phyloP scores from a whole-genome alignment of 2,113 vertebrate genomes.

The Lepus americanus region DNA sequence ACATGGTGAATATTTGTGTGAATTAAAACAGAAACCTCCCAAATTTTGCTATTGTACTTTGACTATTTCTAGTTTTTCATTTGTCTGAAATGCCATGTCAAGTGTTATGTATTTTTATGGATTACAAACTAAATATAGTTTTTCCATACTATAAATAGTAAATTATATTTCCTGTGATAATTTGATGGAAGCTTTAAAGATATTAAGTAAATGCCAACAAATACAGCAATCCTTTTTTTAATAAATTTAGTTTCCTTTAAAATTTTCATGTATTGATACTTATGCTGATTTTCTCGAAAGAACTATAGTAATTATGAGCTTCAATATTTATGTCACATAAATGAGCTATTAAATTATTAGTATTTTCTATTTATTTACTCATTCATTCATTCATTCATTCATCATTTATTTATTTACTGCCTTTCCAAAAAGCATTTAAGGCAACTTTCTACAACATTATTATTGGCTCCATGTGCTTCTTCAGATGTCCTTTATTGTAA shows the following conservation, averaged over 20 bases:
- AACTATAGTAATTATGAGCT: constrained; percentile 2
- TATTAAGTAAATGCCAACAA: constrained; percentile 41
- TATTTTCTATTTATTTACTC: constrained; percentile 52
- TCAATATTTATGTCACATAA: not conserved
- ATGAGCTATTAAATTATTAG: constrained; percentile 26
- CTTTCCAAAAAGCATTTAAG: constrained; percentile 82
- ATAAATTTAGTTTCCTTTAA: constrained; percentile 24
- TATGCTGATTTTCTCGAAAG: constrained; percentile 25
- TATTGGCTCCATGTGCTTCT: constrained; percentile 76
- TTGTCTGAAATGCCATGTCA: not conserved
- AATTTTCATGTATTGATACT: constrained; percentile 10
- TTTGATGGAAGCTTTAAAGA: not conserved
- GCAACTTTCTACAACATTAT: constrained; percentile 72
- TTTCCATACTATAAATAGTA: not conserved
- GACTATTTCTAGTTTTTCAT: constrained; percentile 24
- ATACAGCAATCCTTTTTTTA: constrained; percentile 30
- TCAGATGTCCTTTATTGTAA: constrained; percentile 75
- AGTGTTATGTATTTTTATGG: constrained; percentile 26
- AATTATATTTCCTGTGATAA: constrained; percentile 18
- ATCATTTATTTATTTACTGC: constrained; percentile 71
- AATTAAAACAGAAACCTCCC: not conserved
- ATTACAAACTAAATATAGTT: constrained; percentile 8
- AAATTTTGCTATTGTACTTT: constrained; percentile 22
- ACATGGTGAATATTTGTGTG: not conserved
- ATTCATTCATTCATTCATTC: constrained; percentile 44